Evolutionary conservation across 2,113 vertebrate genomes (phyloP).

Genomic region (Myotis yumanensis): DNA sequence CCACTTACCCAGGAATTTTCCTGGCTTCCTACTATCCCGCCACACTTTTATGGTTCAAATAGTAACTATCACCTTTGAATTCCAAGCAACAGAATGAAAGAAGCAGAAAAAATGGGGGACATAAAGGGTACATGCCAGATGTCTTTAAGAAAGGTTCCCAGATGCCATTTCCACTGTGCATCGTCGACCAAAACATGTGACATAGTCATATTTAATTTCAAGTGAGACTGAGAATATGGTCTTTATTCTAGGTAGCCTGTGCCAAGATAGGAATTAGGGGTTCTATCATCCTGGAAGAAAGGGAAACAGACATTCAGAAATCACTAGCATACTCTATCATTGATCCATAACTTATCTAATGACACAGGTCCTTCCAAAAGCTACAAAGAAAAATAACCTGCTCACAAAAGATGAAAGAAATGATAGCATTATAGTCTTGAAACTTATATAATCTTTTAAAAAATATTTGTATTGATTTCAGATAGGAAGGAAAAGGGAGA

Average conservation of each 20-base stretch:
- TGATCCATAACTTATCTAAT: slow-evolving; percentile 18
- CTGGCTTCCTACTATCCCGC: neutral
- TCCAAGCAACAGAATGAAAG: neutral
- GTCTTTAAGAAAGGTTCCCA: slow-evolving; percentile 18
- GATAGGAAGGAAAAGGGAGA: too few relatives aligned
- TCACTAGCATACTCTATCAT: neutral
- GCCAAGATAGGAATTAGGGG: neutral
- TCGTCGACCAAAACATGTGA: neutral
- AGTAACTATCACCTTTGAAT: neutral
- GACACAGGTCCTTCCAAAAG: neutral
- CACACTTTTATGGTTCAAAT: neutral
- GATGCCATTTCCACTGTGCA: neutral
- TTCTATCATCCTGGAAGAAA: neutral
- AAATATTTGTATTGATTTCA: too few relatives aligned
- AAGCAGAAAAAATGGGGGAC: neutral
- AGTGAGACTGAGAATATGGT: neutral
- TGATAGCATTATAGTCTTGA: neutral
- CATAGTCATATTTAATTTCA: neutral
- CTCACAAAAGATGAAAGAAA: slow-evolving; percentile 18
- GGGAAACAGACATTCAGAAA: neutral
- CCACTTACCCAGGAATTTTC: neutral
- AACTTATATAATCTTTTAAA: neutral
- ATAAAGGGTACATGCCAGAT: neutral
- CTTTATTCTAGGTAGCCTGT: slow-evolving; percentile 8
- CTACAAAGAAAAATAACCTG: slow-evolving; percentile 35